These are phyloP conservation scores for Silurus glanis DNA, from an alignment of 2,113 vertebrate genomes.

Conservation along the genomic window DNA sequence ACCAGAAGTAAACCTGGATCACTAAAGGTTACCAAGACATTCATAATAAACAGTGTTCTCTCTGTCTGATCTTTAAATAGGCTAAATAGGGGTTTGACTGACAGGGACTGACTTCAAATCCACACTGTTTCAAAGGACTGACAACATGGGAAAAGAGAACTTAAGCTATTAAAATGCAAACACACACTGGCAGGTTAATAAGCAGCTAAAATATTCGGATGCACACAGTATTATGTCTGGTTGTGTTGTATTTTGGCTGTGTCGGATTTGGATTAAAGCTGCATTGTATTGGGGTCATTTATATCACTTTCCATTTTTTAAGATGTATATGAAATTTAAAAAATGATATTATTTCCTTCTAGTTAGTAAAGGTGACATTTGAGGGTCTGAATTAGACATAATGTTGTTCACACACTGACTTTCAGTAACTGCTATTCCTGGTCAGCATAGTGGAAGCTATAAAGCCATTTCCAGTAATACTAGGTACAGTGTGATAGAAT, in stretches of 20 bases:
- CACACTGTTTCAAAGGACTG: background rate
- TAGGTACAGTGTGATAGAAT: background rate
- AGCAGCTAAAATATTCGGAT: background rate
- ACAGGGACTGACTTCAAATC: background rate
- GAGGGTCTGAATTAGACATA: background rate
- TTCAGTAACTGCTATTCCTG: background rate
- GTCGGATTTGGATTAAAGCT: background rate
- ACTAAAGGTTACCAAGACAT: background rate
- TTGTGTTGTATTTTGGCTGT: background rate
- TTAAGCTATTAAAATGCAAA: background rate
- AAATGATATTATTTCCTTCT: no score
- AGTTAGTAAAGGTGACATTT: background rate
- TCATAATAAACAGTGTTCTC: background rate
- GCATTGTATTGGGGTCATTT: background rate
- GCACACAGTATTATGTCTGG: background rate
- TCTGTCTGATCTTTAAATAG: background rate
- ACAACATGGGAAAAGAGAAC: background rate
- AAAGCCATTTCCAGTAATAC: background rate
- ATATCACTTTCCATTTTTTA: background rate
- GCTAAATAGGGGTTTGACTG: background rate
- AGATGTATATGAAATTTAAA: background rate
- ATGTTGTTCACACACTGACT: background rate
- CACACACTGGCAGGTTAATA: background rate
- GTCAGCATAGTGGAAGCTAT: background rate
- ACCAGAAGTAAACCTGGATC: background rate